These are phyloP conservation scores for Caenorhabditis briggsae DNA, from an alignment of 1,140 invertebrate species.

Conservation along the genomic window DNA sequence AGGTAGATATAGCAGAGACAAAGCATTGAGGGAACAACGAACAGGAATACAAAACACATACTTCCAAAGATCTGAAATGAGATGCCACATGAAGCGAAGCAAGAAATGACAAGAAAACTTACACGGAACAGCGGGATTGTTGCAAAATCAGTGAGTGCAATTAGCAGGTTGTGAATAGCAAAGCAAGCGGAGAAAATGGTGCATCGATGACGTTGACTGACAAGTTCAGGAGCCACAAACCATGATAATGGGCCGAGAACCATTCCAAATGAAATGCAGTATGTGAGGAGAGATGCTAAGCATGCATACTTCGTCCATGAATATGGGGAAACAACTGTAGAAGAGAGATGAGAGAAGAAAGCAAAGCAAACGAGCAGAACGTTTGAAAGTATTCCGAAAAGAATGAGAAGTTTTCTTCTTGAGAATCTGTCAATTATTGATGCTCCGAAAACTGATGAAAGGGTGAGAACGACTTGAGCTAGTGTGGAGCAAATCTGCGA, in stretches of 20 bases:
- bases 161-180: constrained; percentile 72
- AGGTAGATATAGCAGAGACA: constrained; percentile 70
- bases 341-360: constrained; percentile 22
- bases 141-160: constrained; percentile 71
- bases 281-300: constrained; percentile 65
- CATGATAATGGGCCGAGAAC: constrained; percentile 72
- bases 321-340: not conserved
- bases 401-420: constrained; percentile 67
- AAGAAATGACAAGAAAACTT: constrained; percentile 8
- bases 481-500: constrained; percentile 70
- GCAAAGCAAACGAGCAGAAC: not conserved
- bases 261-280: constrained; percentile 72
- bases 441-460: constrained; percentile 69
- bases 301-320: constrained; percentile 68
- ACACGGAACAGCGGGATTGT: constrained; percentile 70
- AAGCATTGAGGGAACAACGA: constrained; percentile 70
- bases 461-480: constrained; percentile 70
- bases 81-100: not conserved
- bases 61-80: constrained; percentile 69
- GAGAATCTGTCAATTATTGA: constrained; percentile 72
- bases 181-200: constrained; percentile 73
- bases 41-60: constrained; percentile 68
- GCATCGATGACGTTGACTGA: constrained; percentile 71
- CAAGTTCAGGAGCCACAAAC: constrained; percentile 73
- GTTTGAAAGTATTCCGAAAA: constrained; percentile 64